Conservation (phyloP, 2,113 vertebrate genomes). For the Eleginops maclovinus region DNA sequence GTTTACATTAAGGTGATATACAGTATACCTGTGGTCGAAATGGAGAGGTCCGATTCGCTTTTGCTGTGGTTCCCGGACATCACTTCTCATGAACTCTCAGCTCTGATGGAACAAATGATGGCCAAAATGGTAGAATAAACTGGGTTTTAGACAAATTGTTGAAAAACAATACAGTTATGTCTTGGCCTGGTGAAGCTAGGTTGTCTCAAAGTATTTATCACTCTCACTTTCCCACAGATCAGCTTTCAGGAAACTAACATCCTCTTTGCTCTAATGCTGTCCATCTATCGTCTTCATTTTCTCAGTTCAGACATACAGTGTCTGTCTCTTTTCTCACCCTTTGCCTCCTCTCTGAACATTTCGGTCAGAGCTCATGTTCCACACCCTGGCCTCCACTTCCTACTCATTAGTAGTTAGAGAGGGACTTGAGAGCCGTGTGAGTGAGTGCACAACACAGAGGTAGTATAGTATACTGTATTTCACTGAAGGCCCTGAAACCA, state of each 20-base stretch:
- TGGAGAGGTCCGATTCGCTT: background rate
- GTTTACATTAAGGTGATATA: background rate
- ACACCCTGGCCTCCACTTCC: slow-evolving; percentile 32
- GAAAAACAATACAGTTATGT: background rate
- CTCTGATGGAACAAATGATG: background rate
- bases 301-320: background rate
- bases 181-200: background rate
- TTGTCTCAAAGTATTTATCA: background rate
- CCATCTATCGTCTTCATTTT: slow-evolving; percentile 22
- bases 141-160: background rate
- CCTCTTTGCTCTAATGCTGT: slow-evolving; percentile 2
- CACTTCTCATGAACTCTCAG: background rate
- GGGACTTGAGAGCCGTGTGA: slow-evolving; percentile 53
- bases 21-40: background rate
- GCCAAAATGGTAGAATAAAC: background rate
- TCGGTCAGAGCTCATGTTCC: slow-evolving; percentile 46
- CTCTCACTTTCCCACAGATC: slow-evolving; percentile 57
- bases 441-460: slow-evolving; percentile 13
- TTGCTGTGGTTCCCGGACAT: background rate
- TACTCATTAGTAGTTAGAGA: slow-evolving; percentile 32
- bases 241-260: slow-evolving; percentile 62
- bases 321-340: background rate
- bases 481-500: slow-evolving; percentile 23
- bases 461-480: slow-evolving; percentile 24
- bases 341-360: slow-evolving; percentile 12